Conservation (phyloP, 35 echinoderm and acorn worm genomes). For the Apostichopus japonicus region DNA sequence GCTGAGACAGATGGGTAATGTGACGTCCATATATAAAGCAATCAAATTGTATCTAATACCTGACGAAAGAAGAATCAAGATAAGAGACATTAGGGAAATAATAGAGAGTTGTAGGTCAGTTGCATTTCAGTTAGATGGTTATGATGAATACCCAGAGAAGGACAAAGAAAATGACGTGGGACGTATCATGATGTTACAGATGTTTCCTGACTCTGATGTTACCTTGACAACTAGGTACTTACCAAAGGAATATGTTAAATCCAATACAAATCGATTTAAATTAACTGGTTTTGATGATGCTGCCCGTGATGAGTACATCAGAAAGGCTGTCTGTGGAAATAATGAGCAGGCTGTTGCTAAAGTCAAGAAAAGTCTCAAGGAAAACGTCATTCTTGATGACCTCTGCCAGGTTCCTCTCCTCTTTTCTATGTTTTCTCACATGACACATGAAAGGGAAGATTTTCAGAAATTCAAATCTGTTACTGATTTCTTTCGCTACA, state of each 20-base stretch:
- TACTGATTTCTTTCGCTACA: no score
- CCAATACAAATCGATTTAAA: neutral
- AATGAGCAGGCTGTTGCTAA: neutral
- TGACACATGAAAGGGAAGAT: no score
- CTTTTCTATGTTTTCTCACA: no score
- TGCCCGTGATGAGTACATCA: neutral
- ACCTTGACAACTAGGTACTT: conserved; percentile 7
- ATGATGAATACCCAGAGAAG: no score
- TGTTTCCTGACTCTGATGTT: no score
- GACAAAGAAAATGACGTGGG: no score
- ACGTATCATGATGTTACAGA: no score
- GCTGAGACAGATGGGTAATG: neutral
- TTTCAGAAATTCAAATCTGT: no score
- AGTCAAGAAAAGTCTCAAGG: neutral
- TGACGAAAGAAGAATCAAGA: neutral
- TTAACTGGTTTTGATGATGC: conserved; percentile 30
- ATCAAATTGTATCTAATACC: neutral
- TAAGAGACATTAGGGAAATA: neutral
- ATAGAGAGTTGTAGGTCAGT: neutral
- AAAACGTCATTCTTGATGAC: no score
- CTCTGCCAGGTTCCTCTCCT: no score
- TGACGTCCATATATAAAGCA: neutral
- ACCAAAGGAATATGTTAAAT: neutral
- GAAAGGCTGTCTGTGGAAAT: conserved; percentile 14
- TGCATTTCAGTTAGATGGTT: neutral